Evolutionary conservation across 2,113 vertebrate species (phyloP), one percentile per base, ranked within the genome.

Genomic region (Poecile atricapillus): DNA sequence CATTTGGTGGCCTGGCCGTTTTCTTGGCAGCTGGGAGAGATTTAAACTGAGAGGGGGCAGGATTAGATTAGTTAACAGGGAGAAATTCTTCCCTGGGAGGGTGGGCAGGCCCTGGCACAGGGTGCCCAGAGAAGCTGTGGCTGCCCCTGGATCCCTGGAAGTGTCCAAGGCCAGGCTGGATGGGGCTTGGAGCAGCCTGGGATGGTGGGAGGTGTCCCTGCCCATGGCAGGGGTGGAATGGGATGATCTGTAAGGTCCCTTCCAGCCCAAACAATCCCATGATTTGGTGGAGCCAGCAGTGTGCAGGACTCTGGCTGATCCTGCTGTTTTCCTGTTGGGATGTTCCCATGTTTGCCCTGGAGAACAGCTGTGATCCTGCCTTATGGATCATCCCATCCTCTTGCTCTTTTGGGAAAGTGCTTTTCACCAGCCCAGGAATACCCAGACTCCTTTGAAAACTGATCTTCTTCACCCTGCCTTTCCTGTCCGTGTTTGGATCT

Each of bases 101-200:
- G 1, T n/a, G 46, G 9, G 2, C 0, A 82, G 39, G 24, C 6
- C 46, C 62, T 68, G 70, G 47, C 62, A 62, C 47, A 89, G 87
- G 39, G 10, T 83, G 39, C 21, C 41, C 62, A 41, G 62, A 69
- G 79, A 0, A 83, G 55, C 30, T 62, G 70, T 4, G 87, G 62
- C 41, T 47, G 70, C 30, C 25, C 30, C 87, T 65, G 60, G 8
- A 62, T 47, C n/a, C 55, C 53, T 68, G 55, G n/a, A 0, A 27
- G 46, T 55, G 78, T 0, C 30, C n/a, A 41, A 62, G 70, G 30
- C 30, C 55, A 55, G 47, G 47, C 0, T 69, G 53, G 37, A 10
- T 0, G 0, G 23, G 7, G 20, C 39, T 89, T 17, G 55, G n/a
- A 60, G 55, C n/a, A 35, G 0, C 2, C 47, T 69, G 62, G 62